Evolutionary conservation across 1,140 invertebrate genomes (phyloP), one percentile per base, ranked within the genome.

Genomic region (Zaprionus nigranus): DNA sequence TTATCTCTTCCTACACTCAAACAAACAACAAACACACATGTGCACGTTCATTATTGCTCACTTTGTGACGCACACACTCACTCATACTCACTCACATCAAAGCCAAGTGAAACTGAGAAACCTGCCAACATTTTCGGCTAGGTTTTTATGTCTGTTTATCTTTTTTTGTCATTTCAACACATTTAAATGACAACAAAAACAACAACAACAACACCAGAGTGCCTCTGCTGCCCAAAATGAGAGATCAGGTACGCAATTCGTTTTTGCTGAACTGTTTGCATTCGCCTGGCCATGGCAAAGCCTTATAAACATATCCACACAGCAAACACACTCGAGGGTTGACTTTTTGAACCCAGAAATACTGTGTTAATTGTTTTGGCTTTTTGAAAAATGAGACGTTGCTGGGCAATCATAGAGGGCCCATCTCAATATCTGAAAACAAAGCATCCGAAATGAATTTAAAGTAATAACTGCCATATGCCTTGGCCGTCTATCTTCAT

Each of bases 1-100:
- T 88, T 88, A 88, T 87, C 84, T 87, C 83, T 88, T 84, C 81
- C 83, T 88, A 88, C 85, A 90, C 81, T 88, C 84, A 88, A 83
- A 88, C 82, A 87, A 81, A 66, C 68, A 72, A 69, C 59, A n/a
- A n/a, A 76, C 28, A 40, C 28, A 62, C 12, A 58, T 24, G 40
- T 20, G 54, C 28, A 61, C 64, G 63, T 71, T 72, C 61, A 70
- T 75, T 73, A 90, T 90, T 88, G 85, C 86, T 84, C 81, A 90
- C 82, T 90, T 88, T 88, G 82, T 90, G 78, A 75, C 24, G 58
- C 68, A 65, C 75, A 68, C 76, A 80, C 49, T n/a, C n/a, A 77
- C 15, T 53, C 36, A 65, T 5, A 28, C 26, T 28, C 24, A n/a
- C n/a, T 24, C 43, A 65, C 20, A 60, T 24, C 61, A 43, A 12